Conservation (phyloP, 2,888 invertebrate species). For the Diplazon laetatorius region DNA sequence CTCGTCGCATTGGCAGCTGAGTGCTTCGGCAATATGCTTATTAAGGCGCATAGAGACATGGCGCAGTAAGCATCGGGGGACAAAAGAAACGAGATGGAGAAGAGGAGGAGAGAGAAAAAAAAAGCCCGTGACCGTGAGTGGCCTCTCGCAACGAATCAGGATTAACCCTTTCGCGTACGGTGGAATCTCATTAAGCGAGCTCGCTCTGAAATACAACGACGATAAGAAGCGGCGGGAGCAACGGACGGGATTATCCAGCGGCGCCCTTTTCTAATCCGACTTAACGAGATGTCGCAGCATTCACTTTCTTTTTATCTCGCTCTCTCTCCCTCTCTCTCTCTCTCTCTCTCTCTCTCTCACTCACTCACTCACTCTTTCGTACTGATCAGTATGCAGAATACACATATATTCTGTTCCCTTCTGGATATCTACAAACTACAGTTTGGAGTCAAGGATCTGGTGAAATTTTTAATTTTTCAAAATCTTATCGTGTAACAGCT, state of each 20-base stretch:
- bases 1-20: conserved; percentile 21
- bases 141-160: conserved; percentile 60
- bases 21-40: conserved; percentile 29
- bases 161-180: conserved; percentile 60
- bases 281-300: conserved; percentile 60
- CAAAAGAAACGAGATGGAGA: conserved; percentile 12
- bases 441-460: too few relatives aligned
- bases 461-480: too few relatives aligned
- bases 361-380: background rate
- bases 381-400: too few relatives aligned
- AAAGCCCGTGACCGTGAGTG: conserved; percentile 27
- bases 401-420: too few relatives aligned
- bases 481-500: too few relatives aligned
- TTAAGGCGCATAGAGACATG: conserved; percentile 9
- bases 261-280: conserved; percentile 62
- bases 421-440: too few relatives aligned
- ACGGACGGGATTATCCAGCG: conserved; percentile 63
- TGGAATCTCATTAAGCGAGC: conserved; percentile 66
- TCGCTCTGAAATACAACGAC: conserved; percentile 61
- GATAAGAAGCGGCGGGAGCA: conserved; percentile 62
- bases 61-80: conserved; percentile 10
- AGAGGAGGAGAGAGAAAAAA: conserved; percentile 9
- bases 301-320: conserved; percentile 29
- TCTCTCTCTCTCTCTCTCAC: background rate
- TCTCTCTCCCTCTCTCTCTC: conserved; percentile 27